Conservation (phyloP, 2,113 vertebrate genomes). For the Spilogale gracilis region DNA sequence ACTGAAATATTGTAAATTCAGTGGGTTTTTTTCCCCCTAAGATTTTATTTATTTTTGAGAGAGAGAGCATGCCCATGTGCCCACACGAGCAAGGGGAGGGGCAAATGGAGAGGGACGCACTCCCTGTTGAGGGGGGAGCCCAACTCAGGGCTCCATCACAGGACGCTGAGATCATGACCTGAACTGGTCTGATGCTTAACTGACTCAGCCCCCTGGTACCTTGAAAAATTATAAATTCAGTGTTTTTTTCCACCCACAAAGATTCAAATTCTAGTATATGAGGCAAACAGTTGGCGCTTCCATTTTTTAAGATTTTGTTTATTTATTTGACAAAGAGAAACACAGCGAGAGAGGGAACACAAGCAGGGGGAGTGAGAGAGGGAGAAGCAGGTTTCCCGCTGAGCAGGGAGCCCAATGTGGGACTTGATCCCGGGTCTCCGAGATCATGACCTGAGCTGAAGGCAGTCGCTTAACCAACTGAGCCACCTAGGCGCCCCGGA, state of each 20-base stretch:
- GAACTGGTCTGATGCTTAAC: neutral
- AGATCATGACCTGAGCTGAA: no score
- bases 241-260: neutral
- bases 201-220: neutral
- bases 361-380: no score
- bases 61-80: neutral
- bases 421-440: no score
- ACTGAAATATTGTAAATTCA: neutral
- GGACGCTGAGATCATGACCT: neutral
- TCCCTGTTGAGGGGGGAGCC: neutral
- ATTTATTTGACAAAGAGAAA: no score
- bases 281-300: neutral
- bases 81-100: neutral
- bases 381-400: no score
- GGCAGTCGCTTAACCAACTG: no score
- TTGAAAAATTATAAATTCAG: neutral
- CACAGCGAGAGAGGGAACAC: no score
- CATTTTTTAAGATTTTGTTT: neutral
- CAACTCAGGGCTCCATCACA: neutral
- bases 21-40: neutral
- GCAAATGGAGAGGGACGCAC: neutral
- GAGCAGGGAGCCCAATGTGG: no score
- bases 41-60: neutral
- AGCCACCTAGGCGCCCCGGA: neutral
- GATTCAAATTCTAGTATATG: neutral